Evolutionary conservation across 2,888 invertebrate species (phyloP), one percentile per base, ranked within the genome.

Genomic region (Apamea sordens): DNA sequence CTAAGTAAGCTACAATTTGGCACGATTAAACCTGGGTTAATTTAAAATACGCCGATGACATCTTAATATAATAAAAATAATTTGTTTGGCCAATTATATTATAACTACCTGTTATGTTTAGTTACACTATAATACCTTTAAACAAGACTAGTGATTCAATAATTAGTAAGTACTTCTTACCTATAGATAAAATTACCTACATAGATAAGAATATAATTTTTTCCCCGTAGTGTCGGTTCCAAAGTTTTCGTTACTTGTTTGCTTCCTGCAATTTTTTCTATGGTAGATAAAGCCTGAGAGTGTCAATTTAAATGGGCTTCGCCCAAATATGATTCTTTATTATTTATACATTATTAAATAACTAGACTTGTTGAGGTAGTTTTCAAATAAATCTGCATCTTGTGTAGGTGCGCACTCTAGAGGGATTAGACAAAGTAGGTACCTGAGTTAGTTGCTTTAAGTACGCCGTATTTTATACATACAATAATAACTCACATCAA

Each of bases 401-500:
- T 65, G 44, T 24, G 15, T 11, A 76, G 47, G 21, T 47, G 77
- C 18, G 21, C 13, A 32, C 68, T 68, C n/a, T 50, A 32, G 32
- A 74, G 3, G 24, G 36, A 32, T 64, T 64, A 41, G 7, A 53
- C 11, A 32, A 44, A 64, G 18, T 36, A 18, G 70, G 41, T 13
- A 64, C 24, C 24, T 32, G 32, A 47, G 36, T 64, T 36, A 28
- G 41, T 53, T 36, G 10, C 8, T 21, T 56, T 4, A 53, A 6
- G 6, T 36, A 41, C 47, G 13, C 64, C 36, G 28, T 53, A 47
- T 77, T 61, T 41, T 32, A 61, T 32, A 64, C 21, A 47, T 50
- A 73, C 21, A 47, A 70, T 41, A 64, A 67, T 47, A 68, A 63
- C 63, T 79, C 56, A 77, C 28, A 69, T 63, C 41, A 61, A 68